These are phyloP conservation scores for sheep (Ovis aries) DNA, from an alignment of 2,113 vertebrate genomes.

Conservation along the genomic window ARS-UI_Ramb_v3.0 NC_056059.1:108993001-108993500, in stretches of 20 bases:
- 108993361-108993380: background rate
- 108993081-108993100: background rate
- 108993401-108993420: background rate
- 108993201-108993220: background rate
- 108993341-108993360: background rate
- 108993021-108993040: background rate
- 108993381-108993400: background rate
- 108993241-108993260: too few relatives aligned
- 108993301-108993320: background rate
- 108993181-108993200: background rate
- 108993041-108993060: background rate
- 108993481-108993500: background rate
- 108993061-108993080: background rate
- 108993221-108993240: background rate
- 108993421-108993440: background rate
- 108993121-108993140: background rate
- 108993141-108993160: background rate
- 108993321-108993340: background rate
- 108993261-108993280: accelerated
- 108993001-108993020: background rate
- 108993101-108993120: background rate
- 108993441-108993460: background rate
- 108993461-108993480: background rate
- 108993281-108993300: accelerated
- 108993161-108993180: background rate